Evolutionary conservation across 2,888 invertebrate genomes (phyloP), one percentile per base, ranked within the genome.

Genomic region (Ceriagrion tenellum): DNA sequence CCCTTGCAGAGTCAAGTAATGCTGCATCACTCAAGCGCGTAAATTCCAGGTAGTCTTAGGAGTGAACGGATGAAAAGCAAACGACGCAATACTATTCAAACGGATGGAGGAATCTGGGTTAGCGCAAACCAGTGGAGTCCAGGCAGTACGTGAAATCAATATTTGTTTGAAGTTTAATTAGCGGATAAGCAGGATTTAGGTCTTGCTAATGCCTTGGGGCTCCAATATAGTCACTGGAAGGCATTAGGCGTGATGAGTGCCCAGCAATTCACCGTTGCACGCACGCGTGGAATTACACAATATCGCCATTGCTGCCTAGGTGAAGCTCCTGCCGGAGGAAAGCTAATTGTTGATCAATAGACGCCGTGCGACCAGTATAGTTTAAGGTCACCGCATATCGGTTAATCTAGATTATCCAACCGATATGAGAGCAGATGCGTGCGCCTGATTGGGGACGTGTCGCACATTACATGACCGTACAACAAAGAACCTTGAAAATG

Each of bases 231-330:
- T 93, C 93, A 93, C 93, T 74, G 47, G 69, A 18, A 69, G 63
- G 47, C 93, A 91, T 91, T 91, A 93, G 47, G 69, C 18, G 47
- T 93, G 93, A 93, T 93, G 93, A 93, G 93, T 47, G 47, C 63
- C 93, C 40, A 93, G 47, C 69, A 93, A 93, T 69, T 47, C 55
- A 89, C 23, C 89, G n/a, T 16, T 13, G 56, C 69, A 13, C 40
- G 47, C 69, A 69, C 47, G 26, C 47, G 13, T 35, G 81, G 81
- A 81, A 16, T 81, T 26, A 69, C 26, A 93, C 93, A 55, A 74
- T 35, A 18, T 69, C 69, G 47, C 63, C 47, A 47, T 40, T 69
- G 47, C 55, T 69, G 81, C 69, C 16, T n/a, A 40, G 91, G 63
- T 40, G 26, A 30, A 16, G 69, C 69, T 93, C 56, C 74, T 4